Base-by-base conservation (phyloP, 2,113 vertebrate species). In the Strix uralensis region DNA sequence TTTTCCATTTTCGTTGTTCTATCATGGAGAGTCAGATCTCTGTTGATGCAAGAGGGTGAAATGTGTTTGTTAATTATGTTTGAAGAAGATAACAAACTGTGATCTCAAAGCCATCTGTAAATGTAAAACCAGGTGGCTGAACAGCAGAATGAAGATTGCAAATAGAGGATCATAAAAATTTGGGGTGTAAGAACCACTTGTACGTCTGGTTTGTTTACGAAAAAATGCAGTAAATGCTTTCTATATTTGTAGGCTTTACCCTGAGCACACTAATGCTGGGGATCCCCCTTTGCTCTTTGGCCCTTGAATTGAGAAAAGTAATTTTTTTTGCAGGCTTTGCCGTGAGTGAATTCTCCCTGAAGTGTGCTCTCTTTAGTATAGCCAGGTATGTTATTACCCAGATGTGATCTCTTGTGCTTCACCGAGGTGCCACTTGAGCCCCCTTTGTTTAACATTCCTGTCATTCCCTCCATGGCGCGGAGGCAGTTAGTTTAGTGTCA, bases 1-100 rank as follows among this genome's bases (percentile, higher is more conserved):
- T 90, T 90, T 92, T 91, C 78, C 70, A 44, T 92, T 96, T 94
- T 87, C 5, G 15, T 90, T 89, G 29, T 77, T 94, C n/a, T 91
- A 3, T 83, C 58, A 40, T 4, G 7, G 46, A 91, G 72, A 89
- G 58, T 94, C 70, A 87, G 74, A 66, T 91, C 73, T 72, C 55
- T 97, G 92, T 97, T 96, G 87, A 94, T 96, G 78, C 58, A 96
- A 81, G 62, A 61, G 81, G 61, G 85, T 94, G 66, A 91, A 90
- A 95, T 73, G 63, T 95, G 84, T 97, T 94, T 95, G 92, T 95
- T 96, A 96, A 94, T 96, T 97, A 95, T 62, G 47, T 95, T 90
- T 86, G 51, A 97, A n/a, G 95, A 90, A 91, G 90, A 92, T 92
- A 97, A 91, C 89, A 95, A 97, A 96, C 89, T 94, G 87, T 95